Conservation (phyloP, 2,888 invertebrate genomes). For the Anticlea derivata region DNA sequence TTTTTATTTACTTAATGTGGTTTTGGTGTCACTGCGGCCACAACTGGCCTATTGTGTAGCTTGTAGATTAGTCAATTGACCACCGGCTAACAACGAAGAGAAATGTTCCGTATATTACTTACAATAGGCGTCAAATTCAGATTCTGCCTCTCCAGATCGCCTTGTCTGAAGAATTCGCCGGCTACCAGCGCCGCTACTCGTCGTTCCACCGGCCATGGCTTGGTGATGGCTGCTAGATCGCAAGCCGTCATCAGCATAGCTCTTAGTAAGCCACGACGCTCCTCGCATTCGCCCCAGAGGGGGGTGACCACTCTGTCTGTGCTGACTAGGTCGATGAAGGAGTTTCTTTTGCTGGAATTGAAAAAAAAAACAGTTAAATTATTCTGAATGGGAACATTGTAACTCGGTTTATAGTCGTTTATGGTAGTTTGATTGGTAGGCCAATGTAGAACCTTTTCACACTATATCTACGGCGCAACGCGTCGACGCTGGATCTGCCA, state of each 20-base stretch:
- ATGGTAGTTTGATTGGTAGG: too few relatives aligned
- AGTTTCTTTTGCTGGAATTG: conserved; percentile 90
- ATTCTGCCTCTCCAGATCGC: conserved; percentile 94
- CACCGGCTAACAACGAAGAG: too few relatives aligned
- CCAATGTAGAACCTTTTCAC: too few relatives aligned
- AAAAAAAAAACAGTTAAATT: background rate
- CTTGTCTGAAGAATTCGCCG: conserved; percentile 96
- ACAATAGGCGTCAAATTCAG: conserved; percentile 95
- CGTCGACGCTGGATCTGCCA: too few relatives aligned
- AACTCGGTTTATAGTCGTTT: too few relatives aligned
- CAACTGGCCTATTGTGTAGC: too few relatives aligned
- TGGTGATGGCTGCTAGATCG: conserved; percentile 96
- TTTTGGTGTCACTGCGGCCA: too few relatives aligned
- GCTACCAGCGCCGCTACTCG: conserved; percentile 96
- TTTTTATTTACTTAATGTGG: too few relatives aligned
- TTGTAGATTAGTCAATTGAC: too few relatives aligned
- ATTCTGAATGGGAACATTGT: too few relatives aligned
- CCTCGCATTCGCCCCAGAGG: conserved; percentile 88
- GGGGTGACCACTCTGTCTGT: conserved; percentile 60
- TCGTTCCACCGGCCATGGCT: conserved; percentile 96
- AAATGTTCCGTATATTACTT: conserved; percentile 64
- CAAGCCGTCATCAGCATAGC: conserved; percentile 98
- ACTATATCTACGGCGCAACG: too few relatives aligned
- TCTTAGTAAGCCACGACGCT: conserved; percentile 91
- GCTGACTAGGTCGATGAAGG: conserved; percentile 89